Base-by-base conservation (phyloP, 1,140 invertebrate species). In the Spodoptera litura region DNA sequence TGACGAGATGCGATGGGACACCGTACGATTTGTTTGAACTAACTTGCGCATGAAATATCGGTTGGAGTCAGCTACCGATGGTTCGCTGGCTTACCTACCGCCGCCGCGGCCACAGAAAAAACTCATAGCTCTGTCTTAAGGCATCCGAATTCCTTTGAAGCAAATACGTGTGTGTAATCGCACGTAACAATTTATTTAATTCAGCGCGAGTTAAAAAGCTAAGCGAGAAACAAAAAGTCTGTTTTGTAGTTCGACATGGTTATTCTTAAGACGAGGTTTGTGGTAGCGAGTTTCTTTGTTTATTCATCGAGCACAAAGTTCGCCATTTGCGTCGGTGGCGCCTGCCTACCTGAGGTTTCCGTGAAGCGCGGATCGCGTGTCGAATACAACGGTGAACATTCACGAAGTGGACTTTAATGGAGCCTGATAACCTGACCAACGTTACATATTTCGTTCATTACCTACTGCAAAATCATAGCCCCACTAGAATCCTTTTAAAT, bases 21-120 rank as follows among this genome's bases (percentile, higher is more conserved):
- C 84, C 91, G 90, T 93, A 93, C 88, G 92, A 94, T 94, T 94
- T 93, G 92, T 94, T 93, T 91, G 87, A 92, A 88, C 89, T 87
- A 91, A 90, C 88, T 90, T 90, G 89, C 88, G 87, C 89, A 89
- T 87, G 87, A 87, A 87, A 88, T 89, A 85, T 85, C 83, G 79
- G 80, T 81, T 84, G 85, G 85, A 85, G 85, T 82, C 89, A 91
- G 93, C 93, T 94, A 93, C 93, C 91, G 92, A 91, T 94, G 89
- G 92, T 91, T 93, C 86, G 91, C 91, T 93, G 88, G 88, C 83
- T 83, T 92, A 92, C 91, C 93, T 93, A 93, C 91, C 91, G 91
- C 91, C 83, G 89, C 82, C 78, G 74, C 83, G 78, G 72, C 81
- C 83, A 85, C 78, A 82, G 79, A 88, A 93, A 94, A 93, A 92